A percentile compares a stretch with the other conserved stretches of the same genome.
These are phyloP conservation scores for Labrus mixtus DNA, from an alignment of 2,113 vertebrate species.

Conservation along the genomic window DNA sequence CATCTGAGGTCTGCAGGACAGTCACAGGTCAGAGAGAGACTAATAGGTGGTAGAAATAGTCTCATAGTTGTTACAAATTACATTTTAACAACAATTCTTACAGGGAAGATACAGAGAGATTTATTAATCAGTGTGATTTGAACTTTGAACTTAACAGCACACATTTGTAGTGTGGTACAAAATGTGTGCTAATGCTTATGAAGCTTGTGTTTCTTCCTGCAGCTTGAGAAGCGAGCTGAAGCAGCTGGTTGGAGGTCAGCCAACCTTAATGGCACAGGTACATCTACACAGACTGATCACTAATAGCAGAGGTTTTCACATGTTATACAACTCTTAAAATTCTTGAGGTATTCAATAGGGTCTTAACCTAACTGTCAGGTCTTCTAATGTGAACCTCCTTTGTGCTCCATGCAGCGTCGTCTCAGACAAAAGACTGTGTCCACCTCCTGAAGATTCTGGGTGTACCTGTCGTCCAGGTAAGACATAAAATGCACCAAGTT, in stretches of 20 bases:
- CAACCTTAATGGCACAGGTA: slow-evolving; percentile 66
- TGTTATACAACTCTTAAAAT: background rate
- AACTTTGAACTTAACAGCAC: background rate
- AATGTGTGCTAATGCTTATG: background rate
- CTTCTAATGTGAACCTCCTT: background rate
- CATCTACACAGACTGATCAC: background rate
- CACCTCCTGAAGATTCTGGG: slow-evolving; percentile 82
- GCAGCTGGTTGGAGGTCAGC: slow-evolving; percentile 60
- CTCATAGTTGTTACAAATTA: background rate
- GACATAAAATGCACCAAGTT: background rate
- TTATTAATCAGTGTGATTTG: background rate
- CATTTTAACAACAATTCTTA: too few species aligned
- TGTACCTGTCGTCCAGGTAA: slow-evolving; percentile 83
- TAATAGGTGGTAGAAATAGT: background rate
- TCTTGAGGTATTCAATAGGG: background rate
- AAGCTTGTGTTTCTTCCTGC: slow-evolving; percentile 26
- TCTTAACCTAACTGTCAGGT: background rate
- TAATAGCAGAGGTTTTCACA: background rate
- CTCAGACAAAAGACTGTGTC: slow-evolving; percentile 69
- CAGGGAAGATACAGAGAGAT: background rate
- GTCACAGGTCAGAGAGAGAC: background rate
- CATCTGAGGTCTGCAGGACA: background rate
- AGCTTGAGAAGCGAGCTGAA: slow-evolving; percentile 83
- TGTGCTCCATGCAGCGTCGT: slow-evolving; percentile 66
- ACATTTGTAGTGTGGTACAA: background rate